Percentiles rank a stretch among this genome's conserved stretches.
These are phyloP conservation scores for Carposina sasakii DNA, from an alignment of 1,140 invertebrate species.

Conservation along the genomic window DNA sequence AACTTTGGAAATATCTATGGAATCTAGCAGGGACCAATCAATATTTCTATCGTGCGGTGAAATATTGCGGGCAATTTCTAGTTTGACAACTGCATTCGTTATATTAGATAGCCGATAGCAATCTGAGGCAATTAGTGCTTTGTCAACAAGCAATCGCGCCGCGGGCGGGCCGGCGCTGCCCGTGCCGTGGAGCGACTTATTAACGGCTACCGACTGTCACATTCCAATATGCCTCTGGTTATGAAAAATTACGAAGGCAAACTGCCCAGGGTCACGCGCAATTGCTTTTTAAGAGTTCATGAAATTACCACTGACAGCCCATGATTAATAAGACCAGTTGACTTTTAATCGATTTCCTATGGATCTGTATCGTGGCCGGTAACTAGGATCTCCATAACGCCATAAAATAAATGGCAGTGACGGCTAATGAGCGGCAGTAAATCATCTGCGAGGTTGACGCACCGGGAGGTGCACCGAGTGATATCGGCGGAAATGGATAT, in stretches of 20 bases:
- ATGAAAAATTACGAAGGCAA: conserved; percentile 14
- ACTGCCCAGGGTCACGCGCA: conserved; percentile 13
- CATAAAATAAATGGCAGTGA: conserved; percentile 34
- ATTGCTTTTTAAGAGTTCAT: conserved; percentile 9
- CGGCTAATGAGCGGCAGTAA: conserved; percentile 45
- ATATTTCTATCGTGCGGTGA: background rate
- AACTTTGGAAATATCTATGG: background rate
- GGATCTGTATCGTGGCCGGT: too few relatives aligned
- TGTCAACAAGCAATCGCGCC: conserved; percentile 35
- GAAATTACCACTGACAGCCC: conserved; percentile 22
- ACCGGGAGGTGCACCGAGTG: conserved; percentile 30
- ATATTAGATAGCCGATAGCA: conserved; percentile 26
- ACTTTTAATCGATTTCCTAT: too few relatives aligned
- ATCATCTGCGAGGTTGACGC: conserved; percentile 44
- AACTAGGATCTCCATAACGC: conserved; percentile 23
- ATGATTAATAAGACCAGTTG: conserved; percentile 39
- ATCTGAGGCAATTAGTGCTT: conserved; percentile 37
- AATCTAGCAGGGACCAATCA: background rate
- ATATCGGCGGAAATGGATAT: conserved; percentile 57
- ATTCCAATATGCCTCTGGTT: conserved; percentile 12
- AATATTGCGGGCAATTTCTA: background rate
- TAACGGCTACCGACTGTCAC: conserved; percentile 16
- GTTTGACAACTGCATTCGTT: conserved; percentile 16
- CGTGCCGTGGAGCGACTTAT: conserved; percentile 10
- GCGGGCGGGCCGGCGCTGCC: conserved; percentile 17